Base-by-base conservation (phyloP, 2,888 invertebrate genomes). In the Drosophila anomalata region DNA sequence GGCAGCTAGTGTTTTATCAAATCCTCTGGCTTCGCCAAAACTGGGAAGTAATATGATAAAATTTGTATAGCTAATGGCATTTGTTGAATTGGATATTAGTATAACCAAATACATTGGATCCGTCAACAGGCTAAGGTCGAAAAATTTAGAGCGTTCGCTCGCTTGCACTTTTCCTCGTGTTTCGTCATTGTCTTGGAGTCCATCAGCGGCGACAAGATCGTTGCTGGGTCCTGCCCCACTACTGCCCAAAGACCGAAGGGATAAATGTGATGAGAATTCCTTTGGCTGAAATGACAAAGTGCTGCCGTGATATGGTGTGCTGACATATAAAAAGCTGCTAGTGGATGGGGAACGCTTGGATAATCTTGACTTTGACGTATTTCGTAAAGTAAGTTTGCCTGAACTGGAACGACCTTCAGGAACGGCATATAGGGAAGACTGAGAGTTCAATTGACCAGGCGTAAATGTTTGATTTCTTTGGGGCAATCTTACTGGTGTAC, bases 1-100 rank as follows among this genome's bases (percentile, higher is more conserved):
- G 6, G 96, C 96, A 0, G 95, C 95, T 58, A 94, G 91, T 0
- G 94, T 93, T 81, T 96, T 96, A 88, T 95, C 94, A 83, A 95
- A 96, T 0, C 94, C 94, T 53, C 96, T 92, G 26, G 94, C 93
- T 6, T 94, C 90, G 0, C 96, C 97, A 87, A 96, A 97, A 0
- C 95, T 94, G 5, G 97, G 97, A 20, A 97, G 93, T 17, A 97
- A 89, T 53, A 97, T 96, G 1, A 96, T 95, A 78, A 97, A 96
- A 88, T 97, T 97, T 0, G 97, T 97, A 82, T 96, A 97, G 67
- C 96, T 96, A 53, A 97, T 96, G 0, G 97, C 97, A 73, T 95
- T 96, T 0, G 97, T 96, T 47, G 96, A 96, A 84, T 96, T 97
- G 0, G 96, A 97, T 84, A 97, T 95, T 20, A 97, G 90, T 66